Conservation (phyloP, 2,113 vertebrate genomes). For the Oryzias melastigma region DNA sequence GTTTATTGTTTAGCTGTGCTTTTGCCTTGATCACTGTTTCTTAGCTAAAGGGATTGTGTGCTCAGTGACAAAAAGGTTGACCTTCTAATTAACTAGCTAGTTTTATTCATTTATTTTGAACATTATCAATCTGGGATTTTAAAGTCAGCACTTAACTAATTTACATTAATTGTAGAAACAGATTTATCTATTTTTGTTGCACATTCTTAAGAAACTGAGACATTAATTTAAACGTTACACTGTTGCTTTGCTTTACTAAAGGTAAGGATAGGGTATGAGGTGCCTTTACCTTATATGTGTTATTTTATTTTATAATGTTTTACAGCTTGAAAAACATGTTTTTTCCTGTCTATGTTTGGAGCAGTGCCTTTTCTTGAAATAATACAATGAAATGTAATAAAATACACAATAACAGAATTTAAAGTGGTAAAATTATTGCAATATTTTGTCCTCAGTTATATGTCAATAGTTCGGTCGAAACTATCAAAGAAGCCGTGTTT, state of each 20-base stretch:
- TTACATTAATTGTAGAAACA: background rate
- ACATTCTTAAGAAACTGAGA: background rate
- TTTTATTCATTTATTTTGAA: slow-evolving; percentile 9
- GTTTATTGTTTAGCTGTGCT: slow-evolving; percentile 11
- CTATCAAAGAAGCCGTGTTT: slow-evolving; percentile 13
- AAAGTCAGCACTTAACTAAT: slow-evolving; percentile 4
- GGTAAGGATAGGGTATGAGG: slow-evolving; percentile 4
- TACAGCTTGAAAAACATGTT: too few species aligned
- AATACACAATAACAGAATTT: slow-evolving; percentile 20
- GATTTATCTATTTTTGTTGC: background rate
- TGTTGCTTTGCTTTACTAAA: slow-evolving; percentile 1
- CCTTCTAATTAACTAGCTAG: slow-evolving; percentile 11
- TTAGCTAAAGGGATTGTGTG: slow-evolving; percentile 62
- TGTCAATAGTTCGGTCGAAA: background rate
- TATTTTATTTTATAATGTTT: too few species aligned
- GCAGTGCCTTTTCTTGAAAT: slow-evolving; percentile 65
- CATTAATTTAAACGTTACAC: background rate
- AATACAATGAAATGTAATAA: slow-evolving; percentile 18
- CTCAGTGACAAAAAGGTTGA: slow-evolving; percentile 52
- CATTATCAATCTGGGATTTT: background rate
- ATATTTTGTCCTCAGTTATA: slow-evolving; percentile 7
- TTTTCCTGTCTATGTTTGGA: slow-evolving; percentile 13
- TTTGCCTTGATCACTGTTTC: slow-evolving; percentile 10
- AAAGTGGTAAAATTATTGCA: slow-evolving; percentile 26
- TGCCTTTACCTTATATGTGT: too few species aligned